Evolutionary conservation across 2,797 vertebrate genomes (phyloP).

Genomic region (Eulemur coronatus): DNA sequence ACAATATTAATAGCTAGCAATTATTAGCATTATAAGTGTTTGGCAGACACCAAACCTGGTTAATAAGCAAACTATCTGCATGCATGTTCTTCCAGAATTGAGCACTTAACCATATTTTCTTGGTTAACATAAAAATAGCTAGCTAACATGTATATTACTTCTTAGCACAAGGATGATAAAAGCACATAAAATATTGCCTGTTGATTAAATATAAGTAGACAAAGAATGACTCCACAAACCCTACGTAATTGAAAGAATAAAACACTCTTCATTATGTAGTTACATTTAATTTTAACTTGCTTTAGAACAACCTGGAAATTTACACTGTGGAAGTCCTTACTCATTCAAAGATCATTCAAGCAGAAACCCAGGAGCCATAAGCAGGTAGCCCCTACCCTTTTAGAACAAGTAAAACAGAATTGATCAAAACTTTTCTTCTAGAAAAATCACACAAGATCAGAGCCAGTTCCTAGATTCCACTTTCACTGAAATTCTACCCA

Average conservation of each 20-base stretch:
- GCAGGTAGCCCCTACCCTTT: neutral
- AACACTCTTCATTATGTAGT: neutral
- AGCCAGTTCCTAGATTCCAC: neutral
- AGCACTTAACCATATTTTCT: neutral
- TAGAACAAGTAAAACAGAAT: neutral
- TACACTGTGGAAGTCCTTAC: neutral
- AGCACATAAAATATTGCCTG: conserved; percentile 1
- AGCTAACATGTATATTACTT: neutral
- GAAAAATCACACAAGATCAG: neutral
- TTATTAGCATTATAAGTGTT: conserved; percentile 27
- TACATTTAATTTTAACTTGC: conserved; percentile 16
- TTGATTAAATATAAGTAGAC: conserved; percentile 32
- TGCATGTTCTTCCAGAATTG: neutral
- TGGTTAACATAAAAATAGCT: neutral
- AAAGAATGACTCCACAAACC: neutral
- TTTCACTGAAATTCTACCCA: neutral
- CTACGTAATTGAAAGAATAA: neutral
- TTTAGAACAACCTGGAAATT: neutral
- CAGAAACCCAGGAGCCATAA: neutral
- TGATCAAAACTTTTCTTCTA: neutral
- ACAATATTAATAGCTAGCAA: conserved; percentile 49
- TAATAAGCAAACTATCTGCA: conserved; percentile 40
- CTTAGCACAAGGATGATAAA: neutral
- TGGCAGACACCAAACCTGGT: neutral
- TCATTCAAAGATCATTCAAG: neutral